These are phyloP conservation scores for Chydorus sphaericus DNA, from an alignment of 2,888 invertebrate species.

Conservation along the genomic window DNA sequence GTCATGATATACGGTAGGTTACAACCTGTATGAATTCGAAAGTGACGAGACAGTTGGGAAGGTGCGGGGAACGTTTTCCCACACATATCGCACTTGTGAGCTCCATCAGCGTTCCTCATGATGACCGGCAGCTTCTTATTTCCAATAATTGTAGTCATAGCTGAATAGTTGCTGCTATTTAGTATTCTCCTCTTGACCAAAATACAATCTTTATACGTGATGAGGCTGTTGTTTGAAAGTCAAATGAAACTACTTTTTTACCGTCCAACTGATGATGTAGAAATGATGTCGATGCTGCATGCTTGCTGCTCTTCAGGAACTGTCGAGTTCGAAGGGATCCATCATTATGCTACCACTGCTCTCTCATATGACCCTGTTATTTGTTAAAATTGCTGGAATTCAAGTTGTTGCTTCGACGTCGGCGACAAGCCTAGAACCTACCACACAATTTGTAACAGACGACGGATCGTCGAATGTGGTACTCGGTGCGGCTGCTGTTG, in stretches of 20 bases:
- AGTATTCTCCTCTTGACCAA: too few relatives aligned
- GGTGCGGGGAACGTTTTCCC: constrained; percentile 82
- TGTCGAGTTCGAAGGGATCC: neutral
- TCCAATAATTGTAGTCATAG: neutral
- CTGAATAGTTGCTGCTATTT: neutral
- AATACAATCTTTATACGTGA: too few relatives aligned
- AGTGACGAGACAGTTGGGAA: constrained; percentile 67
- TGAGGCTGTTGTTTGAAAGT: too few relatives aligned
- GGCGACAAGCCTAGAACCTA: too few relatives aligned
- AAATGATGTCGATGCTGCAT: constrained; percentile 45
- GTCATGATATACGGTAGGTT: too few relatives aligned
- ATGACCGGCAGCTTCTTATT: constrained; percentile 24
- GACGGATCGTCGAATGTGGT: neutral
- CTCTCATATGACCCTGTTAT: neutral
- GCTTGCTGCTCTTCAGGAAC: too few relatives aligned
- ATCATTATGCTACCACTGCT: neutral
- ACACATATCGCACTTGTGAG: constrained; percentile 78
- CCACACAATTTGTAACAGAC: neutral
- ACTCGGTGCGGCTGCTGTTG: too few relatives aligned
- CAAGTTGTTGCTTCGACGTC: neutral
- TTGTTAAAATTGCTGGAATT: neutral
- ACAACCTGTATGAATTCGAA: constrained; percentile 63
- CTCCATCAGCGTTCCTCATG: constrained; percentile 30
- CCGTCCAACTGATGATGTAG: too few relatives aligned
- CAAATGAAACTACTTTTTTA: too few relatives aligned